Percentiles rank a stretch among this genome's conserved stretches.
Evolutionary conservation across 2,888 invertebrate genomes (phyloP).

Genomic region (Drosophila demipolita): DNA sequence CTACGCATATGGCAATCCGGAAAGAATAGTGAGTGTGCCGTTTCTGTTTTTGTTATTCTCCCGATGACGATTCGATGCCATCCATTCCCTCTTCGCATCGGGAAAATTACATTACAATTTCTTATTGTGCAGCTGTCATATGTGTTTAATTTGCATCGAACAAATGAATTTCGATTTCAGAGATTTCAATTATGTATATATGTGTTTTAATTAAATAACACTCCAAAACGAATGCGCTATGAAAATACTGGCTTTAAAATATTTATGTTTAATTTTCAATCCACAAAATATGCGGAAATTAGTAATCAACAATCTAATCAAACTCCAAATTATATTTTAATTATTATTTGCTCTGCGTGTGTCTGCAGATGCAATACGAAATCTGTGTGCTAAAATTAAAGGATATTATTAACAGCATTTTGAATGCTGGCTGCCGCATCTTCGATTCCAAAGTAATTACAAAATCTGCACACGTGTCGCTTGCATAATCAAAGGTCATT

Average conservation of each 20-base stretch:
- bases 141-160: slow-evolving; percentile 68
- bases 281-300: slow-evolving; percentile 55
- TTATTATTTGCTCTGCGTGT: not conserved
- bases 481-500: slow-evolving; percentile 70
- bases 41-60: slow-evolving; percentile 14
- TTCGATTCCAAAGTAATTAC: slow-evolving; percentile 58
- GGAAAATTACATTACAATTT: slow-evolving; percentile 69
- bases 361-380: not conserved
- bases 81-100: not conserved
- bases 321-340: not conserved
- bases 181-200: slow-evolving; percentile 63
- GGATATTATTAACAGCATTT: slow-evolving; percentile 1
- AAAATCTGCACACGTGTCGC: slow-evolving; percentile 60
- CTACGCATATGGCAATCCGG: not conserved
- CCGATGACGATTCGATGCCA: slow-evolving; percentile 6
- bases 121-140: slow-evolving; percentile 73
- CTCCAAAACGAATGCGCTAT: slow-evolving; percentile 7
- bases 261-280: slow-evolving; percentile 42
- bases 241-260: slow-evolving; percentile 23
- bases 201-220: slow-evolving; percentile 68
- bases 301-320: slow-evolving; percentile 22
- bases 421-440: slow-evolving; percentile 9
- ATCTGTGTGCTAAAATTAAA: slow-evolving; percentile 1
- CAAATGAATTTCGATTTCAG: slow-evolving; percentile 56
- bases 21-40: not conserved